Evolutionary conservation across 2,888 invertebrate species (phyloP), one percentile per base, ranked within the genome.

Genomic region (Lagria hirta): DNA sequence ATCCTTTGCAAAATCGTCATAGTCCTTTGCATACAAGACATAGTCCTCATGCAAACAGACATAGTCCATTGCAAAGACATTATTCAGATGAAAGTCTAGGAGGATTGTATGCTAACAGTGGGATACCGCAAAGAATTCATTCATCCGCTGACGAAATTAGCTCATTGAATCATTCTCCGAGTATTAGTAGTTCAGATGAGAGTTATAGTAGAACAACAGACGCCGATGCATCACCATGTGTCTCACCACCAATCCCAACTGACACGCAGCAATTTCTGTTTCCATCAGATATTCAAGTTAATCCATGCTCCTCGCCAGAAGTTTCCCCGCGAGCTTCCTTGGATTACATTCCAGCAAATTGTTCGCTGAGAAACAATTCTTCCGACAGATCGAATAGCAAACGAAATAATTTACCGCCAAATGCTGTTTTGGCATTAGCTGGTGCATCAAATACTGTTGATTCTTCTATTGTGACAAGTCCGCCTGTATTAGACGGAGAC

Each of bases 61-160:
- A 68, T 38, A 69, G 70, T 55, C 73, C 79, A 24, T 63, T 83
- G 18, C 81, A 82, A 15, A 70, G 84, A 24, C 83, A 83, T 40
- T 78, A 83, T 36, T 83, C 83, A 1, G 83, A 83, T 51, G 84
- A 84, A 59, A 83, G 82, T 55, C 65, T 83, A 6, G 75, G 82
- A 11, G 70, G 71, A 2, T 50, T 69, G 17, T 70, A 68, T 40
- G 55, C 60, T 16, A 58, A 60, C 22, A 52, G 62, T 8, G 65
- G 68, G 13, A 65, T 65, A 4, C 69, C 66, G 2, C 81, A 80
- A 10, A 72, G 83, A 21, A 82, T 82, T 2, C 84, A 85, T 63
- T 88, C 88, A 3, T 89, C 88, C 2, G 88, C 88, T 1, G 88
- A 89, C 64, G 89, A 89, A 68, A 79, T 88, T 14, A 88, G 87